These are phyloP conservation scores for Anthophora plumipes DNA, from an alignment of 2,888 invertebrate species.

Conservation along the genomic window DNA sequence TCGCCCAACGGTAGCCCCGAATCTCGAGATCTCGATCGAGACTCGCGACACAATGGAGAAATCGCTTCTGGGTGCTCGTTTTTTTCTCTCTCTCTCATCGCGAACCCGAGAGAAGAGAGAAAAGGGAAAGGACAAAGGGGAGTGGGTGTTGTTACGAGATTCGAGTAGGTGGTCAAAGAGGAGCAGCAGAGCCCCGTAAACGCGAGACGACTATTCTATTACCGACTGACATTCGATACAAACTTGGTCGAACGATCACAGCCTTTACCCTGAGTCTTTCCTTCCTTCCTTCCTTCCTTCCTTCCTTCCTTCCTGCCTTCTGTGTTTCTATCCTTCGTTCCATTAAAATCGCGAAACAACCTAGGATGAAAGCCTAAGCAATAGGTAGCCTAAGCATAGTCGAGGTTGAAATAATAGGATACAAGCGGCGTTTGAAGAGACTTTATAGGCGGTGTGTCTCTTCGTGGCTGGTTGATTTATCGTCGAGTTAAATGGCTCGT, in stretches of 20 bases:
- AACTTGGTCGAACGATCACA: conserved; percentile 82
- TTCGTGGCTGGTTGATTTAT: conserved; percentile 83
- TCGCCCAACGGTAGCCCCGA: not conserved
- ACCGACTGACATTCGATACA: conserved; percentile 83
- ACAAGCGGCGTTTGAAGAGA: conserved; percentile 67
- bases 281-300: conserved; percentile 22
- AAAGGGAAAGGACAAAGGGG: conserved; percentile 31
- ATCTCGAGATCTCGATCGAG: conserved; percentile 9
- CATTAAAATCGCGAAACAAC: conserved; percentile 26
- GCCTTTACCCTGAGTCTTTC: conserved; percentile 70
- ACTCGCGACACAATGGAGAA: conserved; percentile 35
- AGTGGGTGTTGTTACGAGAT: conserved; percentile 43
- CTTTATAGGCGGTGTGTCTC: conserved; percentile 79
- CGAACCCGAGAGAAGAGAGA: conserved; percentile 2
- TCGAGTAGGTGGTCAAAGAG: conserved; percentile 72
- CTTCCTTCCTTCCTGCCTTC: conserved; percentile 35
- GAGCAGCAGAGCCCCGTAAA: conserved; percentile 73
- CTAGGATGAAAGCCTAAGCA: not conserved
- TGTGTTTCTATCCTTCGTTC: conserved; percentile 18
- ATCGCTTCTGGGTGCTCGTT: conserved; percentile 9
- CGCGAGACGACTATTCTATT: conserved; percentile 83
- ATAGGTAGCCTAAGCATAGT: not conserved
- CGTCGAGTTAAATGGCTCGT: conserved; percentile 80
- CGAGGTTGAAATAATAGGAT: conserved; percentile 79
- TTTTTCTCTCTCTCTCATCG: not conserved